Base-by-base conservation (phyloP, 2,888 invertebrate species). In the Coenonympha arcania region DNA sequence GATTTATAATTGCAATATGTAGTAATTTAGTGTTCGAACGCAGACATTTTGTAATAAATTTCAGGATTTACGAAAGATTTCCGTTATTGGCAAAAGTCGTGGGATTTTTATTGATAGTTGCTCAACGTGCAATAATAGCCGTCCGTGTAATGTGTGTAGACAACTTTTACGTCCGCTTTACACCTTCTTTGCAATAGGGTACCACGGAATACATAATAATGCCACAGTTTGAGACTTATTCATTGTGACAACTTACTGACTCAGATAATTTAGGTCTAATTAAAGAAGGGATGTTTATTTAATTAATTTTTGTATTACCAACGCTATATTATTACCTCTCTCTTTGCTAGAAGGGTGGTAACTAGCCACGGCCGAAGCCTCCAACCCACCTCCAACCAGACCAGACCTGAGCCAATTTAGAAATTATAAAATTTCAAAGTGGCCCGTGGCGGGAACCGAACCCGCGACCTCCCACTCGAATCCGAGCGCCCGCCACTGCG, bases 71-170 rank as follows among this genome's bases (percentile, higher is more conserved):
- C 47, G 53, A 47, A 54, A 54, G 20, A 30, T 50, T 34, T 54
- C 54, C 50, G 54, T 44, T 48, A 47, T 50, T 26, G 19, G 40
- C 19, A 50, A 54, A 26, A 39, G 43, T 47, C 43, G 51, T 51
- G 50, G 39, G 46, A 50, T 50, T 50, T 46, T 36, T 47, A 51
- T 45, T 45, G 41, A 46, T 46, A 44, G 15, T 54, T 54, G 41
- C 28, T 39, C 31, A 50, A 50, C 6, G 34, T 8, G 13, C 31
- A 44, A 24, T 34, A 44, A 30, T 42, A 13, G 31, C 13, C 19
- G 20, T 2, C 6, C 20, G 6, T 8, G 11, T 15, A 15, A 13
- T n/a, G 11, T 20, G 43, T 16, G 42, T 43, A 33, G 34, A 44
- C 44, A 44, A 44, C 44, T 44, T 44, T 44, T 44, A 44, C 34